Conservation (phyloP, 37 sponge, comb jelly and placozoan genomes). For the Beroe forskalii region DNA sequence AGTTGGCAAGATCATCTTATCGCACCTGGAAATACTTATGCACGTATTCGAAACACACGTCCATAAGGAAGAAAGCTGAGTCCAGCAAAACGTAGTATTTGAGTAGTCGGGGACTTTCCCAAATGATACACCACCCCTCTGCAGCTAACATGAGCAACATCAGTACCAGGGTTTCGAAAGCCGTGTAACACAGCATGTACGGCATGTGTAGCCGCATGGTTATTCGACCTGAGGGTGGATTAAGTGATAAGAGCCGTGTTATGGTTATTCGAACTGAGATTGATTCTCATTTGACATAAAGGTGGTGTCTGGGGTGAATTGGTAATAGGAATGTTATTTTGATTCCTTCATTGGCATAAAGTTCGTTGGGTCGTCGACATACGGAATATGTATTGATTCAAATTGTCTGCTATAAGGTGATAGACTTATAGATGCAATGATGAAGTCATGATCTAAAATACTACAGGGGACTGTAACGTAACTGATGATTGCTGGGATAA, state of each 20-base stretch:
- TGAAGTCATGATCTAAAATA: too few relatives aligned
- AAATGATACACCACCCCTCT: conserved; percentile 37
- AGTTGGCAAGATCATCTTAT: too few relatives aligned
- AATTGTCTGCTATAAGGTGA: too few relatives aligned
- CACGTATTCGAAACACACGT: not conserved
- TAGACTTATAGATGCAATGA: too few relatives aligned
- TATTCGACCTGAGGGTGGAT: too few relatives aligned
- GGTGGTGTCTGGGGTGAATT: not conserved
- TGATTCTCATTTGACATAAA: not conserved
- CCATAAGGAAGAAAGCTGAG: conserved; percentile 6
- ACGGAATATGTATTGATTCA: too few relatives aligned
- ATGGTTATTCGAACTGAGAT: too few relatives aligned
- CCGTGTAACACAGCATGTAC: not conserved
- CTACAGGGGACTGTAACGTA: too few relatives aligned
- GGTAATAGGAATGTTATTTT: not conserved
- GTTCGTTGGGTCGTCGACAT: too few relatives aligned
- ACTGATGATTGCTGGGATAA: too few relatives aligned
- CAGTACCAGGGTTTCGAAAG: not conserved
- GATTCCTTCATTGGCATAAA: too few relatives aligned
- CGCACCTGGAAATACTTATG: conserved; percentile 49
- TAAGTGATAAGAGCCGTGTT: too few relatives aligned
- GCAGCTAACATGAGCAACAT: not conserved
- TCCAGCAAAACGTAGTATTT: not conserved
- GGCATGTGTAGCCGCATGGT: not conserved
- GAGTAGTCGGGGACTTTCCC: not conserved